These are phyloP conservation scores for Leptogaster cylindrica DNA, from an alignment of 2,888 invertebrate genomes.

Conservation along the genomic window DNA sequence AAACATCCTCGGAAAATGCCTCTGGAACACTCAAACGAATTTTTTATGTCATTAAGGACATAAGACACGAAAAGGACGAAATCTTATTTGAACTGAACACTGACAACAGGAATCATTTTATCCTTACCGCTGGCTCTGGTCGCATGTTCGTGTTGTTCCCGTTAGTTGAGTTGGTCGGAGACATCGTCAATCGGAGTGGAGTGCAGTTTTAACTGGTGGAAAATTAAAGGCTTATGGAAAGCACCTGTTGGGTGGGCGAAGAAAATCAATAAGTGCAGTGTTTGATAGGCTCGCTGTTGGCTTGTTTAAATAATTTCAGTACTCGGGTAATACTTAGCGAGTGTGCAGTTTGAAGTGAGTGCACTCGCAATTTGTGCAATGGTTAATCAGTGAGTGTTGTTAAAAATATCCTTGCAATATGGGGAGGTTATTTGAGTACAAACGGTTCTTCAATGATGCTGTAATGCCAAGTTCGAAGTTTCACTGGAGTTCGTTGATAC, in stretches of 20 bases:
- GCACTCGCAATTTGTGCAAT: neutral
- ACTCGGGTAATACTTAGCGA: slow-evolving; percentile 1
- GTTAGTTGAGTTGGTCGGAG: too few relatives aligned
- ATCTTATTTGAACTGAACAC: neutral
- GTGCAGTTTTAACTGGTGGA: too few relatives aligned
- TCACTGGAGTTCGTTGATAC: too few relatives aligned
- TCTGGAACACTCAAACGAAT: too few relatives aligned
- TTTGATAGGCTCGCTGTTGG: neutral
- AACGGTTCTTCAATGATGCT: slow-evolving; percentile 1
- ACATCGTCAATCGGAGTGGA: too few relatives aligned
- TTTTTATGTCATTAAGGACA: too few relatives aligned
- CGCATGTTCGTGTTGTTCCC: too few relatives aligned
- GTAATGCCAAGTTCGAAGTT: too few relatives aligned
- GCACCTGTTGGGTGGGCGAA: slow-evolving; percentile 9
- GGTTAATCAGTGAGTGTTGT: neutral
- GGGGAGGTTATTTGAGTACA: slow-evolving; percentile 25
- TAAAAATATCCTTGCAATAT: neutral
- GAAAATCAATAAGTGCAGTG: slow-evolving; percentile 24
- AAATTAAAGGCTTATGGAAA: neutral
- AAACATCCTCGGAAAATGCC: too few relatives aligned
- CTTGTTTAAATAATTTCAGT: slow-evolving; percentile 22
- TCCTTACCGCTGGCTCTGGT: neutral
- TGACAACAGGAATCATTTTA: slow-evolving; percentile 2
- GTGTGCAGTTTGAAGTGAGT: slow-evolving; percentile 7
- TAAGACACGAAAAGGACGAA: neutral